These are phyloP conservation scores for Drosophila imparisetae DNA, from an alignment of 2,888 invertebrate genomes.

Conservation along the genomic window DNA sequence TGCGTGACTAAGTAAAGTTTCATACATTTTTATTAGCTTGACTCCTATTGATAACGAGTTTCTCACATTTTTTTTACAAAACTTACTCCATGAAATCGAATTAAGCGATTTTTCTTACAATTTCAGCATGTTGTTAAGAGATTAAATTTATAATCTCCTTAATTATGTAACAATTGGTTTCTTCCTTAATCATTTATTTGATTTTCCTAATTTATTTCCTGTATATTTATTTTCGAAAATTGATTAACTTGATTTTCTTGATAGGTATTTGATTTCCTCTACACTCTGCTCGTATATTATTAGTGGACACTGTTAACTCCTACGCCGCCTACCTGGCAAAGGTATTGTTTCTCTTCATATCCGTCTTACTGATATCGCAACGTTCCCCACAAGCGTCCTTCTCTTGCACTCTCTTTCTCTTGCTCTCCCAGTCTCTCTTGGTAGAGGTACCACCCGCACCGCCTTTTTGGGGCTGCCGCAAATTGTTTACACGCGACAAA, in stretches of 20 bases:
- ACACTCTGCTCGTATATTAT: conserved; percentile 9
- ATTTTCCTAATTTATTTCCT: not conserved
- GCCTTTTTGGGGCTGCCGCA: conserved; percentile 65
- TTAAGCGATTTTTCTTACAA: not conserved
- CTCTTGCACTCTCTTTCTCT: not conserved
- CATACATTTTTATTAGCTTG: not conserved
- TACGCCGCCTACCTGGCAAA: conserved; percentile 37
- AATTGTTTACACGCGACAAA: conserved; percentile 79
- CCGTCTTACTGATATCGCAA: conserved; percentile 62
- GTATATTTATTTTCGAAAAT: not conserved
- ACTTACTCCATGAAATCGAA: not conserved
- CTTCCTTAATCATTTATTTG: too few species aligned
- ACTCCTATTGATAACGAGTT: not conserved
- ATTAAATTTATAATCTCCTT: not conserved
- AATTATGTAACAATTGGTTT: too few species aligned
- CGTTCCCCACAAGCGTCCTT: conserved; percentile 12
- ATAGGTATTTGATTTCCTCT: not conserved
- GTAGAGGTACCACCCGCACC: conserved; percentile 59
- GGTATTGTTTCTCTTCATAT: conserved; percentile 60
- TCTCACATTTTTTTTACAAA: not conserved
- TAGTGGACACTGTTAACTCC: conserved; percentile 47
- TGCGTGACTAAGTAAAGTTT: not conserved
- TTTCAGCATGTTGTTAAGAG: not conserved
- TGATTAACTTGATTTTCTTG: not conserved
- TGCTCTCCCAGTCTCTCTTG: not conserved